phyloP scores from a whole-genome alignment of 2,797 vertebrate species.

The Acropternis orthonyx region DNA sequence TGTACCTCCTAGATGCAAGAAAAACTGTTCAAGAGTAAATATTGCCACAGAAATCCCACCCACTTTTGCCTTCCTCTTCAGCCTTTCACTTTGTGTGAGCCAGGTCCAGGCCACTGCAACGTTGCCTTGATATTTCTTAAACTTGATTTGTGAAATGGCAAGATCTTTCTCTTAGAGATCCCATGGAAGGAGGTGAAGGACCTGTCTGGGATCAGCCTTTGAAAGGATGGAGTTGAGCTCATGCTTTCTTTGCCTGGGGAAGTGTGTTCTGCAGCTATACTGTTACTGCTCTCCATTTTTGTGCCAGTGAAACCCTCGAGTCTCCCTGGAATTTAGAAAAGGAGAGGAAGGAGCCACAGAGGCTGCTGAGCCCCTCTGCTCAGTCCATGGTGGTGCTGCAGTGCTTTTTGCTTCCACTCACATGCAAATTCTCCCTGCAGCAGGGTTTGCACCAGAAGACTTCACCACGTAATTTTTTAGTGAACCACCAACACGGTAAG shows the following conservation, averaged over 20 bases:
- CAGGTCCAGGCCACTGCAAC: background rate
- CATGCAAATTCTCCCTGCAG: background rate
- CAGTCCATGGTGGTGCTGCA: background rate
- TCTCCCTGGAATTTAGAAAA: background rate
- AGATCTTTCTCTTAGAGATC: background rate
- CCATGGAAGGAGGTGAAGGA: background rate
- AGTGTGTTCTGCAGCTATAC: background rate
- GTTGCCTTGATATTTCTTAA: background rate
- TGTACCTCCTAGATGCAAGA: background rate
- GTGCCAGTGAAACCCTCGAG: background rate
- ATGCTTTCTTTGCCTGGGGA: background rate
- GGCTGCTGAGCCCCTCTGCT: background rate
- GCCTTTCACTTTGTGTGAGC: background rate
- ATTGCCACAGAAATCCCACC: background rate
- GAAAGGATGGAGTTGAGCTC: background rate
- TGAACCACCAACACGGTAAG: background rate
- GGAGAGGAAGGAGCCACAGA: background rate
- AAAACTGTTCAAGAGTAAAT: background rate
- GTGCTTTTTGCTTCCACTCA: background rate
- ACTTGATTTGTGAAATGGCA: background rate
- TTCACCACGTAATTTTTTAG: background rate
- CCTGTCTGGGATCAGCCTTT: background rate
- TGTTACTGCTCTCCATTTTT: background rate
- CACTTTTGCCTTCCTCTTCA: background rate
- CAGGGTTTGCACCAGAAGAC: background rate